Base-by-base conservation (phyloP, 2,888 invertebrate species). In the Protodeltote pygarga region DNA sequence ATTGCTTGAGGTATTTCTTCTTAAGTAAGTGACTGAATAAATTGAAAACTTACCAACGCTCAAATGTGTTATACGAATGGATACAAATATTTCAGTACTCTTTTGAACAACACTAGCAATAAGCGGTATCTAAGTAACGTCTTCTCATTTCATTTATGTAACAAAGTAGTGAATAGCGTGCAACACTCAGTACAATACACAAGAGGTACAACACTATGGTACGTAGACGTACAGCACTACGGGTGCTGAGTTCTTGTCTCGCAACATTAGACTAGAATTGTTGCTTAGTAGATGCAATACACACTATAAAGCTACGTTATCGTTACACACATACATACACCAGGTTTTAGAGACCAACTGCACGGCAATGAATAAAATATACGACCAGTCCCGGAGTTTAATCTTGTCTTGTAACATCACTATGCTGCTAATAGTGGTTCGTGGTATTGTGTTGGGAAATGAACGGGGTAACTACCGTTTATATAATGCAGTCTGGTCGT, bases 251-350 rank as follows among this genome's bases (percentile, higher is more conserved):
- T 53, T 55, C 57, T 69, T 73, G 67, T 77, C 66, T 73, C 68
- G 53, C 69, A 65, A 77, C 76, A 72, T 79, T 77, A 73, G 42
- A 53, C 70, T 64, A 58, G 63, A 73, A 71, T 77, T 74, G 73
- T 73, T 64, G 50, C 65, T 51, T 39, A 61, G 54, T 63, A 59
- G 49, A 62, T 73, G 66, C 74, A 75, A 73, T 57, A 44, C 49
- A 59, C 34, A 27, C n/a, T n/a, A n/a, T n/a, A n/a, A n/a, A n/a
- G 23, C 14, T 32, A 55, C 33, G 53, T 64, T 67, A 74, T 73
- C 65, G 67, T 71, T 63, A 53, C 40, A 27, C 47, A 59, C 47
- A 58, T 49, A 53, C 46, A 51, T 54, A 61, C 38, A 32, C 41
- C 15, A n/a, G 51, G 64, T 66, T 69, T 66, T 54, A 60, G 55